A percentile compares a stretch with the other conserved stretches of the same genome.
Evolutionary conservation across 2,797 vertebrate species (phyloP).

Genomic region (Euphonia xanthogaster): DNA sequence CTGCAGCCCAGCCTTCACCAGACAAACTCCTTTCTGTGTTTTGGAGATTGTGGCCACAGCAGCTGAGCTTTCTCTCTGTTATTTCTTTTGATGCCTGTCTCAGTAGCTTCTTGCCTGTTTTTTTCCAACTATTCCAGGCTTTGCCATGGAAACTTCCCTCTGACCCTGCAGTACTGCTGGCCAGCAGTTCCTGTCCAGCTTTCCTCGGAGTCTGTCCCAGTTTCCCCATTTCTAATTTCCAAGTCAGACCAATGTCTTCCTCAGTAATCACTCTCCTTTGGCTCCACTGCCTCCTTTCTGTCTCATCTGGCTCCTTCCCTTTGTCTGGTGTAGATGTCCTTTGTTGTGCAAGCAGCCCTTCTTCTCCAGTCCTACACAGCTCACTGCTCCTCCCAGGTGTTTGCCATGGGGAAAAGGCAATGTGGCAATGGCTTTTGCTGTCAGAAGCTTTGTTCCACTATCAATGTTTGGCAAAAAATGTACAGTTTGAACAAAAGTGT

Average conservation of each 20-base stretch:
- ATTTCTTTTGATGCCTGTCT: neutral
- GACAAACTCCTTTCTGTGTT: neutral
- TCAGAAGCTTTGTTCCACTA: neutral
- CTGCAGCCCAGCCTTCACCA: neutral
- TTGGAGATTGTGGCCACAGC: neutral
- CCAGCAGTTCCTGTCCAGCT: neutral
- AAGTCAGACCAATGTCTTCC: neutral
- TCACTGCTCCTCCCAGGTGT: neutral
- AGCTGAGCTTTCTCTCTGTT: neutral
- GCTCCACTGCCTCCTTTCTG: neutral
- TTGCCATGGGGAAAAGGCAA: neutral
- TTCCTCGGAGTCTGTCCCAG: neutral
- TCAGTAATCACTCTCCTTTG: neutral
- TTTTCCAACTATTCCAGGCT: neutral
- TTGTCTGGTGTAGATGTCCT: neutral
- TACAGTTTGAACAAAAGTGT: neutral
- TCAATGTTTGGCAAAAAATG: neutral
- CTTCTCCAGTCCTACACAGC: neutral
- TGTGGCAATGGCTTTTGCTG: neutral
- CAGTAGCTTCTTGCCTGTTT: neutral
- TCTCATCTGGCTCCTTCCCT: neutral
- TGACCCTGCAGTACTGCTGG: neutral
- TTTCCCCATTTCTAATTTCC: neutral
- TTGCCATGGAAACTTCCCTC: neutral
- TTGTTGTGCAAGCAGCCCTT: neutral